phyloP scores from a whole-genome alignment of 2,113 vertebrate species.

The Taxidea taxus region DNA sequence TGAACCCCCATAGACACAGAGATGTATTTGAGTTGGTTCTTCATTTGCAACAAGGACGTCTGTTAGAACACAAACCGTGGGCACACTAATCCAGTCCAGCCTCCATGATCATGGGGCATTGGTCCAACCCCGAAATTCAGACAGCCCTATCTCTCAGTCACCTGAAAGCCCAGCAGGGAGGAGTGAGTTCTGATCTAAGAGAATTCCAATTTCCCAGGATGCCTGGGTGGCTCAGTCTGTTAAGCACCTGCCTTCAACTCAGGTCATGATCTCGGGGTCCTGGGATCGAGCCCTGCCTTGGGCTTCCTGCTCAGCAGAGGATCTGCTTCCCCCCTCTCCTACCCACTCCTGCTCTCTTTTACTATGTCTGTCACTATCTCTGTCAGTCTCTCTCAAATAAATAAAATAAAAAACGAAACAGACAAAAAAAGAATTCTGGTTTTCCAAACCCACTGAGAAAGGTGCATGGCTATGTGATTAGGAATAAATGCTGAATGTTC shows the following conservation, averaged over 20 bases:
- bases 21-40: background rate
- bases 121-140: slow-evolving; percentile 1
- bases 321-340: no score
- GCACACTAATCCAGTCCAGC: no score
- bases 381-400: background rate
- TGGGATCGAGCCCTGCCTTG: background rate
- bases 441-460: background rate
- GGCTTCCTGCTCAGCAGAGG: no score
- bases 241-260: background rate
- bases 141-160: background rate
- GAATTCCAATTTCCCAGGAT: background rate
- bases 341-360: no score
- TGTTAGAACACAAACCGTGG: background rate
- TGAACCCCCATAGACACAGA: background rate
- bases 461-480: background rate
- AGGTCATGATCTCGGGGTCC: background rate
- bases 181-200: background rate
- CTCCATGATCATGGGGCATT: background rate
- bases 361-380: no score
- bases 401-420: background rate
- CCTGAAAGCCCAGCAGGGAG: background rate
- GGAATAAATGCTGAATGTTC: no score
- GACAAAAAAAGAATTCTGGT: background rate
- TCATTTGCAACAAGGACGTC: background rate
- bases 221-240: background rate